A percentile compares a stretch with the other conserved stretches of the same genome.
Conservation (phyloP, 2,797 vertebrate genomes). For the Sebastes reedi region DNA sequence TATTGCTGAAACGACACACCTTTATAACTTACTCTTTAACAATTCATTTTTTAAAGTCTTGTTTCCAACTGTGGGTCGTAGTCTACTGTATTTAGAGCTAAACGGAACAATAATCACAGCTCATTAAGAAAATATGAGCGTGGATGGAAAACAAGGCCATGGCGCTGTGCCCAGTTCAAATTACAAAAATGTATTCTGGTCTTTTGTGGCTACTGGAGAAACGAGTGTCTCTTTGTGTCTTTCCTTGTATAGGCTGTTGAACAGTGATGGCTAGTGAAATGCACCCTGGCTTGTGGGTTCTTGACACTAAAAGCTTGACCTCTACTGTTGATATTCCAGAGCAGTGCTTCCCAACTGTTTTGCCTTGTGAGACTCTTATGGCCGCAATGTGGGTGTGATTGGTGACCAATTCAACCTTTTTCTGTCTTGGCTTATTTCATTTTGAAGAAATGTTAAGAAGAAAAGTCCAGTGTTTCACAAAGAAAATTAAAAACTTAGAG, state of each 20-base stretch:
- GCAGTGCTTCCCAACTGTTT: not conserved
- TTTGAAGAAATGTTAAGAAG: not conserved
- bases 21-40: not conserved
- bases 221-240: not conserved
- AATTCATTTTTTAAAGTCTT: not conserved
- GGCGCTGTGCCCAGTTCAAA: constrained; percentile 1
- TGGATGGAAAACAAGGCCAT: constrained; percentile 6
- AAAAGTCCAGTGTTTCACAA: not conserved
- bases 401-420: not conserved
- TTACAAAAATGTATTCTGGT: constrained; percentile 1
- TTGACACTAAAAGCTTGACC: not conserved
- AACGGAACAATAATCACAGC: constrained; percentile 9
- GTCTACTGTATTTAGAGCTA: not conserved
- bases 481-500: not conserved
- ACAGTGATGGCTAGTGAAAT: not conserved
- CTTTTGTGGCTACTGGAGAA: constrained; percentile 1
- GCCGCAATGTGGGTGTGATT: not conserved
- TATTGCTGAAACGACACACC: not conserved
- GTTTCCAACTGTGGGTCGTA: not conserved
- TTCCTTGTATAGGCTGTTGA: not conserved
- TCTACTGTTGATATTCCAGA: not conserved
- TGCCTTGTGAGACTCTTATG: not conserved
- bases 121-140: constrained; percentile 43
- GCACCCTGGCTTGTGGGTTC: not conserved
- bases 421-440: not conserved